Evolutionary conservation across 1,140 invertebrate species (phyloP).

Genomic region (Chymomyza costata): DNA sequence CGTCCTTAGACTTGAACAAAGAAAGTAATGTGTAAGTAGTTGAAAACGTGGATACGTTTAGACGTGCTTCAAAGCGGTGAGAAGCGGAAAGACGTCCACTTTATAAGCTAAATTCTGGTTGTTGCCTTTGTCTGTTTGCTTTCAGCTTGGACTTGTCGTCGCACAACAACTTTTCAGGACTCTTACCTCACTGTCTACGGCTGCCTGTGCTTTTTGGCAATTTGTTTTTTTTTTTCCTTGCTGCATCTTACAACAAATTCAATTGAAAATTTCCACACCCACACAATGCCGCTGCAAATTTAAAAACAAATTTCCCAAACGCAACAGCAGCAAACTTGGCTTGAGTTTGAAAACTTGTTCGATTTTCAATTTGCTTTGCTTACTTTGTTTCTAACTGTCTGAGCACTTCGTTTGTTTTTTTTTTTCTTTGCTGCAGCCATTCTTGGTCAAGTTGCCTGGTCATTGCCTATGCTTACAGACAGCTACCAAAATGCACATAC

Average conservation of each 20-base stretch:
- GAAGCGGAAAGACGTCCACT: conserved; percentile 38
- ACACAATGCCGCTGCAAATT: conserved; percentile 50
- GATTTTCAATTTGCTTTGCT: conserved; percentile 34
- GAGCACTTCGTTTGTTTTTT: no score
- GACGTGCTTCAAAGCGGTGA: no score
- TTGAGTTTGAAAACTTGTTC: conserved; percentile 28
- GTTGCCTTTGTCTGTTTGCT: conserved; percentile 60
- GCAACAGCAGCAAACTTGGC: conserved; percentile 44
- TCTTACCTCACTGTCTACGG: no score
- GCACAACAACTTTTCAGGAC: no score
- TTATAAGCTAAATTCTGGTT: conserved; percentile 62
- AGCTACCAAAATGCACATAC: background rate
- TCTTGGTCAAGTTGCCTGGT: no score
- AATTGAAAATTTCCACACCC: conserved; percentile 63
- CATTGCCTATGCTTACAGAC: no score
- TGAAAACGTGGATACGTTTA: conserved; percentile 16
- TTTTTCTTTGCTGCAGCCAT: background rate
- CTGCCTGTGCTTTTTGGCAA: conserved; percentile 46
- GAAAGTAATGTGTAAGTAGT: conserved; percentile 49
- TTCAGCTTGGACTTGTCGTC: conserved; percentile 13
- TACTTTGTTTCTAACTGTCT: background rate
- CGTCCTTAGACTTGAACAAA: conserved; percentile 64
- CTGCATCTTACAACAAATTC: conserved; percentile 62
- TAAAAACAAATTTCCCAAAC: conserved; percentile 69
- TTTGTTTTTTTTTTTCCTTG: no score